Conservation (phyloP, 2,888 invertebrate species). For the Drosophila atripex region DNA sequence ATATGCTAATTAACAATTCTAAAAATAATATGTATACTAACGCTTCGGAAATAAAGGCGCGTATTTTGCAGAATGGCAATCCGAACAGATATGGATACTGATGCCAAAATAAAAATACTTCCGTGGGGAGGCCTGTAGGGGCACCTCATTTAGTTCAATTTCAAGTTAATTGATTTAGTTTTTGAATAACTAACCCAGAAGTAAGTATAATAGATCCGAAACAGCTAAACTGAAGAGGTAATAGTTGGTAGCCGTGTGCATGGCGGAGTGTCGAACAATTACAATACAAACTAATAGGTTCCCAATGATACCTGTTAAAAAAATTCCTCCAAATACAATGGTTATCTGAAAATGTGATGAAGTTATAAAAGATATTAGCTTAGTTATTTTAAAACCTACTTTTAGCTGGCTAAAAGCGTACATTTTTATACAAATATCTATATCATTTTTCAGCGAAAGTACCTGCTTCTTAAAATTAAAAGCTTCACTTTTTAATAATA, state of each 20-base stretch:
- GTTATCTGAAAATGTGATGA: conserved; percentile 84
- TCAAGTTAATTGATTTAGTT: background rate
- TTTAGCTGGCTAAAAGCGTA: no score
- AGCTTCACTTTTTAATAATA: background rate
- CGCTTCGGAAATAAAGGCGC: conserved; percentile 94
- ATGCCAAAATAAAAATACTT: conserved; percentile 93
- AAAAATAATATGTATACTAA: conserved; percentile 85
- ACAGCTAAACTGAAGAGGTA: conserved; percentile 95
- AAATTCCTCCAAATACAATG: conserved; percentile 89
- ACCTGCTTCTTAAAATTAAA: background rate
- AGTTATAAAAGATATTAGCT: background rate
- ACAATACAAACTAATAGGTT: conserved; percentile 94
- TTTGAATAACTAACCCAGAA: conserved; percentile 88
- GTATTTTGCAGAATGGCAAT: conserved; percentile 90
- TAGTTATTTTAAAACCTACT: no score
- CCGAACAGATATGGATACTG: conserved; percentile 95
- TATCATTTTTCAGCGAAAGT: no score
- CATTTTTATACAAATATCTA: no score
- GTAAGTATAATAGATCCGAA: conserved; percentile 91
- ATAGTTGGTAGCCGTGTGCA: conserved; percentile 96
- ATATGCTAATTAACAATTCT: background rate
- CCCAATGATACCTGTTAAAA: conserved; percentile 92
- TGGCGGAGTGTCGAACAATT: conserved; percentile 90
- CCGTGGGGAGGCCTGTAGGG: conserved; percentile 91
- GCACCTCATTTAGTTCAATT: background rate